Conservation (phyloP, 1,140 invertebrate species). For the Hylaeus anthracinus region DNA sequence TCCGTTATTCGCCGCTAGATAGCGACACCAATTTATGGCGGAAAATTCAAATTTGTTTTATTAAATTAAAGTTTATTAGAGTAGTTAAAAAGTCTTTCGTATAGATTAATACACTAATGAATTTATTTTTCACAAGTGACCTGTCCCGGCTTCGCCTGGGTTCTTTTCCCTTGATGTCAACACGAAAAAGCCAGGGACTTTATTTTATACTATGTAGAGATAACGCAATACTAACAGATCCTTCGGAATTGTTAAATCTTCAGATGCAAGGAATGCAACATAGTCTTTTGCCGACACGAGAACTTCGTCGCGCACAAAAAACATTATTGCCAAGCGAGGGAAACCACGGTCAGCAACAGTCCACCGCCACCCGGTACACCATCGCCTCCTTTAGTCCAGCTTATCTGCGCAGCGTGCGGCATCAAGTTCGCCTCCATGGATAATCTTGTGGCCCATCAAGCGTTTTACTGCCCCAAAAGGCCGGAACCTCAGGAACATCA, state of each 20-base stretch:
- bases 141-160: too few species aligned
- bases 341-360: constrained; percentile 79
- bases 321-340: constrained; percentile 93
- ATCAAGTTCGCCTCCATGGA: constrained; percentile 97
- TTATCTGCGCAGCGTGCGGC: constrained; percentile 95
- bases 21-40: too few species aligned
- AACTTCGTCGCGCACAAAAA: constrained; percentile 97
- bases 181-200: too few species aligned
- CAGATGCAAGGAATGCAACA: constrained; percentile 97
- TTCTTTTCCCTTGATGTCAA: too few species aligned
- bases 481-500: constrained; percentile 82
- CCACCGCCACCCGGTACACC: constrained; percentile 80
- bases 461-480: constrained; percentile 94
- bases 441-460: constrained; percentile 95
- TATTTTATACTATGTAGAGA: too few species aligned
- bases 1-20: too few species aligned
- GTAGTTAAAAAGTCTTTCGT: too few species aligned
- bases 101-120: too few species aligned
- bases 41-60: too few species aligned
- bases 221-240: background rate
- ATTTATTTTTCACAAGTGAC: too few species aligned
- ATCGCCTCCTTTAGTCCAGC: constrained; percentile 85
- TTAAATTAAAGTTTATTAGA: too few species aligned
- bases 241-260: constrained; percentile 73
- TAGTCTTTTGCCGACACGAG: constrained; percentile 97